Evolutionary conservation across 2,113 vertebrate species (phyloP), one percentile per base, ranked within the genome.

Genomic region (Pipra filicauda): DNA sequence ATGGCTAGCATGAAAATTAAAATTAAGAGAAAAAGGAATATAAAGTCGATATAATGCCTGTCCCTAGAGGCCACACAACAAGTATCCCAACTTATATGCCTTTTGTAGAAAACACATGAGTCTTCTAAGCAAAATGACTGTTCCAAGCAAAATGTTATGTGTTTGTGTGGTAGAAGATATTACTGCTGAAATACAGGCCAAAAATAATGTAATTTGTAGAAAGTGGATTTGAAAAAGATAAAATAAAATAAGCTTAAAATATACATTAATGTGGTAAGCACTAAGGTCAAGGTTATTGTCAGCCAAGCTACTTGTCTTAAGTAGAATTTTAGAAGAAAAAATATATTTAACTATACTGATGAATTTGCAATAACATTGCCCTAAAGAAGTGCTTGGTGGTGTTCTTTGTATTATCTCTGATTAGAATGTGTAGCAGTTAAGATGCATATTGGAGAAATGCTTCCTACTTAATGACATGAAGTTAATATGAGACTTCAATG

Each of bases 1-100:
- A 88, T 73, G 64, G 12, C 79, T 85, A 69, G 46, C 21, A 85
- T 39, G 78, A 96, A 96, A 95, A 85, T 55, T 35, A 35, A 96
- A 95, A 90, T 88, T 57, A 93, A 76, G 51, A 93, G 26, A 31
- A 33, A 78, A 90, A 67, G 16, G 14, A 67, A 21, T 26, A 59
- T 54, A 79, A 81, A 84, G 49, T 43, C 28, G 31, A 65, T 79
- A 65, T 31, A 85, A 41, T 22, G 20, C 10, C 26, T 3, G 3
- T 62, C 43, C 18, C 17, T 64, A 5, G 5, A 71, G 39, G 17
- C 15, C 30, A 26, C 13, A 61, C 22, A 70, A 65, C 5, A 51
- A 87, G 27, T 39, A 73, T 16, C 5, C 17, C 15, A 73, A 30
- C 13, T 88, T 5, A 10, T 39, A 20, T n/a, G 9, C 35, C 21